Conservation (phyloP, 2,888 invertebrate genomes). For the Ophion obscuratus region DNA sequence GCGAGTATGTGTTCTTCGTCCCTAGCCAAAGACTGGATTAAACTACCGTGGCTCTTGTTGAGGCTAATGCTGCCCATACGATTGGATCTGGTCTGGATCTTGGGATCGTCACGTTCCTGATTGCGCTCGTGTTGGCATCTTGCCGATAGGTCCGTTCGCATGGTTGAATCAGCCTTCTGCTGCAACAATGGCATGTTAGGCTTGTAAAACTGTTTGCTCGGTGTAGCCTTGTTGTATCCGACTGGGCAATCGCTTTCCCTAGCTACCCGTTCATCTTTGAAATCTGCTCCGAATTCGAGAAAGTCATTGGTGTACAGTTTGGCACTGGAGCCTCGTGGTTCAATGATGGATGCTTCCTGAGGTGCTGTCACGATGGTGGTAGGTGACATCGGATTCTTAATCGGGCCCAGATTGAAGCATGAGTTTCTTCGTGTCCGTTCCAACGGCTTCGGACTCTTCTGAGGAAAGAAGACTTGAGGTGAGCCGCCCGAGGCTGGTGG, state of each 20-base stretch:
- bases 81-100: slow-evolving; percentile 45
- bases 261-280: slow-evolving; percentile 2
- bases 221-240: slow-evolving; percentile 25
- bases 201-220: slow-evolving; percentile 50
- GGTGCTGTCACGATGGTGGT: slow-evolving; percentile 74
- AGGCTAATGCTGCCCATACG: slow-evolving; percentile 70
- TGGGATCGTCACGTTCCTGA: slow-evolving; percentile 52
- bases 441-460: slow-evolving; percentile 72
- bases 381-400: slow-evolving; percentile 76
- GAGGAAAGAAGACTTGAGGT: slow-evolving; percentile 66
- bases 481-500: slow-evolving; percentile 70
- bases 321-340: slow-evolving; percentile 38
- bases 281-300: slow-evolving; percentile 44
- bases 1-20: slow-evolving; percentile 51
- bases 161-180: slow-evolving; percentile 8
- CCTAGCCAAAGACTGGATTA: slow-evolving; percentile 69
- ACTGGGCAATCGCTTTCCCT: slow-evolving; percentile 7
- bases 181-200: slow-evolving; percentile 26
- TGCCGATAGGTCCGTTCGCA: slow-evolving; percentile 7
- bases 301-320: slow-evolving; percentile 40
- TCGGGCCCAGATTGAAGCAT: slow-evolving; percentile 71
- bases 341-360: slow-evolving; percentile 33
- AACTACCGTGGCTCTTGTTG: slow-evolving; percentile 80
- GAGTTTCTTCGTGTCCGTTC: slow-evolving; percentile 75
- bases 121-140: slow-evolving; percentile 42